phyloP scores from a whole-genome alignment of 2,113 vertebrate species.

The Corydoras maculifer region DNA sequence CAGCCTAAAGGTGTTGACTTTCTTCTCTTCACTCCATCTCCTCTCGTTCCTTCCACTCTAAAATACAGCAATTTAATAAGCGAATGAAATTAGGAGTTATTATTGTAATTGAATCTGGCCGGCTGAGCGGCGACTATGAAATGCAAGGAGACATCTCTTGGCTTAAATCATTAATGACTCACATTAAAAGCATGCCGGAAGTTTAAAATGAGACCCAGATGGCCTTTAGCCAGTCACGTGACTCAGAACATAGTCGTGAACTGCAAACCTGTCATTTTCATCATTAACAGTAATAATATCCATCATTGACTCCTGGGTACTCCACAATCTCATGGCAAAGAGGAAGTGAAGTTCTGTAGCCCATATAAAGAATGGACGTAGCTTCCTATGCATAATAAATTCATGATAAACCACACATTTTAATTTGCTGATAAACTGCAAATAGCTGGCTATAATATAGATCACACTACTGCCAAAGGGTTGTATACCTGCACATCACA shows the following conservation, averaged over 20 bases:
- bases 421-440: too few relatives aligned
- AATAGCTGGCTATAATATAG: too few relatives aligned
- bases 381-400: too few relatives aligned
- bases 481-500: too few relatives aligned
- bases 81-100: slow-evolving; percentile 30
- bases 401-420: too few relatives aligned
- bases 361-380: too few relatives aligned
- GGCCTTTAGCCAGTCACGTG: not conserved
- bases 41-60: not conserved
- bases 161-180: slow-evolving; percentile 37
- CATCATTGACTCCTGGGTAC: not conserved
- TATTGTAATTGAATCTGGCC: slow-evolving; percentile 37
- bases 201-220: not conserved
- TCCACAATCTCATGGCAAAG: too few relatives aligned
- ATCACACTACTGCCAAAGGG: too few relatives aligned
- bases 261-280: not conserved
- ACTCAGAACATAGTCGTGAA: not conserved
- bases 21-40: slow-evolving; percentile 3
- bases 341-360: too few relatives aligned
- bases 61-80: slow-evolving; percentile 29
- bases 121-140: slow-evolving; percentile 18
- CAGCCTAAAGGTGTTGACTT: slow-evolving; percentile 11
- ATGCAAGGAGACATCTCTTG: slow-evolving; percentile 23
- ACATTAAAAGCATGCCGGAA: slow-evolving; percentile 11
- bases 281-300: not conserved